phyloP scores from a whole-genome alignment of 2,113 vertebrate genomes.

The Oxygymnocypris stewartii region DNA sequence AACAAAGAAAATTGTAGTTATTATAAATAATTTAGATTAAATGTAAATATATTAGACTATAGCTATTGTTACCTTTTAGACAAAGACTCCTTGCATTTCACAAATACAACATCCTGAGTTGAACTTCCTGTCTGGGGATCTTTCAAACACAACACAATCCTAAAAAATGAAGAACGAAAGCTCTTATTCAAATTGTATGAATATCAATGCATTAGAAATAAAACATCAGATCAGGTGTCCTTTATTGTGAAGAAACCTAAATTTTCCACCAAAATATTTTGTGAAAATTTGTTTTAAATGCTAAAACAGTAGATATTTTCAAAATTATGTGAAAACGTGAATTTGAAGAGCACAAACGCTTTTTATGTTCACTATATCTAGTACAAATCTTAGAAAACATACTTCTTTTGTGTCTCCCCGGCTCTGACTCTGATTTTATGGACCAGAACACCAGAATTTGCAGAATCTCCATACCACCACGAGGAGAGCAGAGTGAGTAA shows the following conservation, averaged over 20 bases:
- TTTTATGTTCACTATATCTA: not conserved
- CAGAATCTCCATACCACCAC: constrained; percentile 70
- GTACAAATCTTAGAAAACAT: constrained; percentile 34
- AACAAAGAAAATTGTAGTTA: constrained; percentile 22
- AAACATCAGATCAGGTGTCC: not conserved
- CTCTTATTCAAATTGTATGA: not conserved
- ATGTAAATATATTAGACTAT: not conserved
- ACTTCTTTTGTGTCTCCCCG: constrained; percentile 78
- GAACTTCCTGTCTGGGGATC: constrained; percentile 51
- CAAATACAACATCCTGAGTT: constrained; percentile 69
- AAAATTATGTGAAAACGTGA: not conserved
- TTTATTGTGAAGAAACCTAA: not conserved
- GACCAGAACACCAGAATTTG: constrained; percentile 59
- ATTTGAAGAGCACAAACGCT: not conserved
- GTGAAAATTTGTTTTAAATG: not conserved
- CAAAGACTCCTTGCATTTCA: constrained; percentile 69
- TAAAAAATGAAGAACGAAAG: constrained; percentile 27
- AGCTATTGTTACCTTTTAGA: constrained; percentile 60
- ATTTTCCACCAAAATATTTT: not conserved
- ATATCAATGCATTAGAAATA: not conserved
- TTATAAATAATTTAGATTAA: not conserved
- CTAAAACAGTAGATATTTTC: not conserved
- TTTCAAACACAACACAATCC: constrained; percentile 73
- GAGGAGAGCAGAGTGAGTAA: constrained; percentile 68
- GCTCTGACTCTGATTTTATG: constrained; percentile 73